A percentile compares a stretch with the other conserved stretches of the same genome.
These are phyloP conservation scores for Geodia barretti DNA, from an alignment of 37 sponge, comb jelly and placozoan genomes.

Conservation along the genomic window DNA sequence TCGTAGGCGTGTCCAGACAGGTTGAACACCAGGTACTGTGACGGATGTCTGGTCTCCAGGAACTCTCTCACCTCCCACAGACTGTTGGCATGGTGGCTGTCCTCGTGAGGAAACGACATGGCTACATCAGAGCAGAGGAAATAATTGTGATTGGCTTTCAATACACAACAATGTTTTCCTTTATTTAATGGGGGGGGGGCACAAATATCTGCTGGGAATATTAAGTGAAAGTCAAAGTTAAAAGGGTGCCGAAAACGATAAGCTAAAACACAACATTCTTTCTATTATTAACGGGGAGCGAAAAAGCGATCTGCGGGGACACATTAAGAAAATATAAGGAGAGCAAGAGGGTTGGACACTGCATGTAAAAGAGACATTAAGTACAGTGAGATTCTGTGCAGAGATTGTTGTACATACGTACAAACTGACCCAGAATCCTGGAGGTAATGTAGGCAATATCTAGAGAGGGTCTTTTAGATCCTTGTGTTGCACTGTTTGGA, in stretches of 20 bases:
- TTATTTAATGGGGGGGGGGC: not conserved
- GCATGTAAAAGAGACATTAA: not conserved
- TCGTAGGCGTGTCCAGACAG: constrained; percentile 79
- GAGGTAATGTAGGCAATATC: constrained; percentile 81
- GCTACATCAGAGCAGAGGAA: constrained; percentile 22
- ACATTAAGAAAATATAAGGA: not conserved
- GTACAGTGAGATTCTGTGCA: not conserved
- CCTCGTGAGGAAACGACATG: constrained; percentile 83
- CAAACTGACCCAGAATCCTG: constrained; percentile 64
- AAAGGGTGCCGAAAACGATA: no score
- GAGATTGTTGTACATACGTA: not conserved
- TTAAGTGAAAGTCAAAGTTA: no score
- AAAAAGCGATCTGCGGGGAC: no score
- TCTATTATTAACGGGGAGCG: no score
- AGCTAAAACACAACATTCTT: no score
- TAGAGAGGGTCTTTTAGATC: constrained; percentile 8
- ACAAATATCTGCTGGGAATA: not conserved
- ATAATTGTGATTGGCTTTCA: no score
- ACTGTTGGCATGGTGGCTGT: constrained; percentile 39
- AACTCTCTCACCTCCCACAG: constrained; percentile 55
- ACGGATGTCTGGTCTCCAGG: constrained; percentile 71
- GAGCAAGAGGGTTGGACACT: not conserved
- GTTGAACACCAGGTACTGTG: constrained; percentile 87
- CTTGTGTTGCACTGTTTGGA: constrained; percentile 10
- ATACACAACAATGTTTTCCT: not conserved